Conservation (phyloP, 2,113 vertebrate genomes). For the Cyphomyrus discorhynchus region DNA sequence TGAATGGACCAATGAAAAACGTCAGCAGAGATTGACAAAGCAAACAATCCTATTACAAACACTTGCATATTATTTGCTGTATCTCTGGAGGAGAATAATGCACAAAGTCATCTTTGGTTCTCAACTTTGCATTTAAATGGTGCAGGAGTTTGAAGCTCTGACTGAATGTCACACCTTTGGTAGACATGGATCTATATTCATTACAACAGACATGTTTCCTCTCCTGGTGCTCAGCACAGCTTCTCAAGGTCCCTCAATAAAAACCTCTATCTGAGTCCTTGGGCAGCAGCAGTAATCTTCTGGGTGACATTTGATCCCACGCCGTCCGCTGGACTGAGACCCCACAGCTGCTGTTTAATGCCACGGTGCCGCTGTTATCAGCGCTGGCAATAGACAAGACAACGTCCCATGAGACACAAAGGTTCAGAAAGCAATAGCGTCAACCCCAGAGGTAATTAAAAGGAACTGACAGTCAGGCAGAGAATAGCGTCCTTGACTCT, state of each 20-base stretch:
- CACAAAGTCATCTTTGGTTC: not conserved
- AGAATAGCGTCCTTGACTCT: not conserved
- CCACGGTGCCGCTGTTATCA: not conserved
- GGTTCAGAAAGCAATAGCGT: not conserved
- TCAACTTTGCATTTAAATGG: not conserved
- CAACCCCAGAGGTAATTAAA: not conserved
- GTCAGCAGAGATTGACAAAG: constrained; percentile 31
- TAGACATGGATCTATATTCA: not conserved
- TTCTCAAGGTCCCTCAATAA: not conserved
- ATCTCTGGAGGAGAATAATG: not conserved
- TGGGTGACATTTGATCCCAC: not conserved
- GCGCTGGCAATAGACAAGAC: too few species aligned
- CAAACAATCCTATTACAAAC: constrained; percentile 29
- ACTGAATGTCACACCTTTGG: not conserved
- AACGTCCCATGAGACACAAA: not conserved
- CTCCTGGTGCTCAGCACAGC: not conserved
- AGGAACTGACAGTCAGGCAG: not conserved
- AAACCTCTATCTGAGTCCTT: not conserved
- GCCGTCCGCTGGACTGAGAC: not conserved
- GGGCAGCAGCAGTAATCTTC: not conserved
- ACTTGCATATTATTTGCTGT: not conserved
- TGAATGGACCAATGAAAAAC: constrained; percentile 41
- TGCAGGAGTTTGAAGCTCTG: not conserved
- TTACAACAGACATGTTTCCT: not conserved
- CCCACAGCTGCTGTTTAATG: not conserved